Evolutionary conservation across 2,888 invertebrate species (phyloP).

Genomic region (Rhingia campestris): DNA sequence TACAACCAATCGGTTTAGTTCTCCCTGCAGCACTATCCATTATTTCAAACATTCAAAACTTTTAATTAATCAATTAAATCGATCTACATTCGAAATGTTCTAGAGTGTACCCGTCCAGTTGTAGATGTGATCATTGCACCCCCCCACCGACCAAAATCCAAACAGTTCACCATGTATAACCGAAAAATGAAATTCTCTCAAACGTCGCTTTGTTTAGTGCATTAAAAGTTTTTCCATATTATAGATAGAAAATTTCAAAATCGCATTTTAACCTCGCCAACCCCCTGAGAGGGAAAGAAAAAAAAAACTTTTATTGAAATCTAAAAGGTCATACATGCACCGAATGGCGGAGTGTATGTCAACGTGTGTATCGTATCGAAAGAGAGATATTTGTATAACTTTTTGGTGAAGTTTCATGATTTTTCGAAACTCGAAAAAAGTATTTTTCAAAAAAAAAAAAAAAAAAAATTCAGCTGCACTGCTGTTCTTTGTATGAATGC

Average conservation of each 20-base stretch:
- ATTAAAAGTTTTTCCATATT: conserved; percentile 50
- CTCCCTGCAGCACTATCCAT: not conserved
- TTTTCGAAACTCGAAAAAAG: conserved; percentile 1
- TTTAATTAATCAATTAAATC: conserved; percentile 63
- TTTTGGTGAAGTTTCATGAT: conserved; percentile 15
- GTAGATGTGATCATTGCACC: too few species aligned
- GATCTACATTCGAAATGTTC: conserved; percentile 11
- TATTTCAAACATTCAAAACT: conserved; percentile 39
- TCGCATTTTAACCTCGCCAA: too few species aligned
- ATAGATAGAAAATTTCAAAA: not conserved
- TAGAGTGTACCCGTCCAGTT: not conserved
- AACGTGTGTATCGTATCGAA: not conserved
- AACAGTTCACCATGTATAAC: not conserved
- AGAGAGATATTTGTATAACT: conserved; percentile 13
- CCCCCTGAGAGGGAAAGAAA: not conserved
- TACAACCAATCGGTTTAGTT: too few species aligned
- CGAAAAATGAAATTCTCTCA: not conserved
- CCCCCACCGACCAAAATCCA: too few species aligned
- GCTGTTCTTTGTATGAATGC: too few species aligned
- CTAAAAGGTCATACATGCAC: conserved; percentile 15
- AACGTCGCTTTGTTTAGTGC: conserved; percentile 1
- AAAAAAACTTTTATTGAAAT: conserved; percentile 17
- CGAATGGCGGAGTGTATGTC: not conserved
- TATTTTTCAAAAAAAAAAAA: not conserved
- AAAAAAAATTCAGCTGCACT: not conserved